Evolutionary conservation across 2,888 invertebrate genomes (phyloP).

Genomic region (Mycalesis mineus): DNA sequence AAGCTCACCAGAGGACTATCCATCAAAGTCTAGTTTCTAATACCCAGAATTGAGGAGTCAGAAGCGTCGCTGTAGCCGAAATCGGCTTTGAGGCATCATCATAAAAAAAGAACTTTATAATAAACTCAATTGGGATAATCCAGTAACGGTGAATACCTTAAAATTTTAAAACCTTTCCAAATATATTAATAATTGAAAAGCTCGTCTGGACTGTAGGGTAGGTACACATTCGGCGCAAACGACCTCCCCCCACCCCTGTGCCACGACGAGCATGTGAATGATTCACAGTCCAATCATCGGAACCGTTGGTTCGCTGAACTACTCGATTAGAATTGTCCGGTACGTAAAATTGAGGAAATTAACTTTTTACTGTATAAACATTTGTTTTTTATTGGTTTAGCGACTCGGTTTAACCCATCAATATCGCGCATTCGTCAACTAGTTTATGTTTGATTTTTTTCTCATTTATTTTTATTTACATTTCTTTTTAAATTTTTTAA

Average conservation of each 20-base stretch:
- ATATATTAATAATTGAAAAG: neutral
- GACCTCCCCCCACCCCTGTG: slow-evolving; percentile 25
- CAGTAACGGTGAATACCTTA: neutral
- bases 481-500: no score
- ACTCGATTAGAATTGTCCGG: slow-evolving; percentile 10
- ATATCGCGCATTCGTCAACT: no score
- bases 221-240: neutral
- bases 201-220: neutral
- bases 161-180: neutral
- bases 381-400: neutral
- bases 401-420: no score
- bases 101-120: no score
- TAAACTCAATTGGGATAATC: no score
- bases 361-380: neutral
- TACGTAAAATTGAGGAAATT: slow-evolving; percentile 9
- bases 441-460: no score
- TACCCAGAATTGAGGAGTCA: no score
- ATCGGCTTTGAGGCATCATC: no score
- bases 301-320: slow-evolving; percentile 26
- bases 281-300: slow-evolving; percentile 42
- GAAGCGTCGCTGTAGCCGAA: no score
- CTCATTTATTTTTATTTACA: no score
- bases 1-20: no score
- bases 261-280: slow-evolving; percentile 51
- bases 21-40: no score